phyloP scores from a whole-genome alignment of 1,140 invertebrate species.

The Drusus annulatus region DNA sequence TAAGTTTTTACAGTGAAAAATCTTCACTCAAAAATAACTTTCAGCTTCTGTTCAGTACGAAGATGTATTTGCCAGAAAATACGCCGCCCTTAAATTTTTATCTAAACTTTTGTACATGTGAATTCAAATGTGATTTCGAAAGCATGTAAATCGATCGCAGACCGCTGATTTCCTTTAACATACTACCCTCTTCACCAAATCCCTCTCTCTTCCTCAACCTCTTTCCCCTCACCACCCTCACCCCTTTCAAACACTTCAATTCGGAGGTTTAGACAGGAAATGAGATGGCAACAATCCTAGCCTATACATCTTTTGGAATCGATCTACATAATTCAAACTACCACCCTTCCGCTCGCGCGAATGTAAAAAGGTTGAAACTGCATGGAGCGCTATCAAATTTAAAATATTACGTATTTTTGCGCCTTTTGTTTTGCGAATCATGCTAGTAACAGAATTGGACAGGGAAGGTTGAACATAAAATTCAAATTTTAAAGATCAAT shows the following conservation, averaged over 20 bases:
- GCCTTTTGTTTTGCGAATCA: no score
- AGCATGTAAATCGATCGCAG: neutral
- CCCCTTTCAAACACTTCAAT: neutral
- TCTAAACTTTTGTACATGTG: neutral
- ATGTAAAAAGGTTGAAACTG: no score
- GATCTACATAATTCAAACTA: neutral
- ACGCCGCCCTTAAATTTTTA: neutral
- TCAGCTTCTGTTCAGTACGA: no score
- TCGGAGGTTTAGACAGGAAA: constrained; percentile 10
- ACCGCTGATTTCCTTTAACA: constrained; percentile 10
- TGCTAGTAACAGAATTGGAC: no score
- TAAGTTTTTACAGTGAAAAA: no score
- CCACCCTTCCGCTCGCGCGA: neutral
- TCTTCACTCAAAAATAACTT: no score
- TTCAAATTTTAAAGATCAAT: no score
- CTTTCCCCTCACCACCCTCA: neutral
- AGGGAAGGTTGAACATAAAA: no score
- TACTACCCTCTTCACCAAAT: constrained; percentile 3
- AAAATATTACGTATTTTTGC: no score
- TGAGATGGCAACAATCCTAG: constrained; percentile 11
- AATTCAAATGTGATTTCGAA: neutral
- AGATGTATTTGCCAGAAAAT: no score
- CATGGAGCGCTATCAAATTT: no score
- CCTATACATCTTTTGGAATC: constrained; percentile 1
- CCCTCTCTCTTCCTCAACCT: no score